Base-by-base conservation (phyloP, 2,113 vertebrate species). In the Poeciliopsis prolifica region DNA sequence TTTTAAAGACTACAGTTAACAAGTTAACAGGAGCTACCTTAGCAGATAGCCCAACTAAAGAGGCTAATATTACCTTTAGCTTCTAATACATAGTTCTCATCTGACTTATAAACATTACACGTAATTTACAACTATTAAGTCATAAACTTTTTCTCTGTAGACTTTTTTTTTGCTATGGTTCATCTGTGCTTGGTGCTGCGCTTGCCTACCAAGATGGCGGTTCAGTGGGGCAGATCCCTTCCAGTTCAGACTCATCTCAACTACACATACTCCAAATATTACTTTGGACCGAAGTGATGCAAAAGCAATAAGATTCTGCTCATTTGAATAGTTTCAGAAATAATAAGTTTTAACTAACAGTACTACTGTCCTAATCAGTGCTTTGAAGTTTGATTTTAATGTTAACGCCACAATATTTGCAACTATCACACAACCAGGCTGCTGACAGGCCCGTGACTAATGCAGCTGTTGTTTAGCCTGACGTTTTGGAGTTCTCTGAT, bases 401-500 rank as follows among this genome's bases (percentile, higher is more conserved):
- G 40, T 42, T 42, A 3, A 42, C 14, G 4, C 40, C 40, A 42
- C 40, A 4, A 42, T 42, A 42, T 8, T 54, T 22, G 19, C 9
- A 22, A 51, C 19, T 51, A 54, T 54, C 48, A 54, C 48, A 22
- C 48, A 51, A 22, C 19, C 7, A 17, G 48, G 22, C 48, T 51
- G 17, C 8, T 0, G 7, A 51, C 48, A 5, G 48, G 48, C 48
- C 19, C 48, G 22, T 54, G 19, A 24, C 48, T 54, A 19, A 54
- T 24, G 48, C 48, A 17, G 15, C 19, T 54, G 82, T 83, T 84
- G 12, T 78, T 71, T 61, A 74, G 61, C 70, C 66, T 33, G 5
- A 65, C 10, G 74, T 63, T 22, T 29, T 48, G 51, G 54, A 71
- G 79, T 51, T 60, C 26, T 74, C 54, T 88, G 80, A 61, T 83